These are phyloP conservation scores for Berghia stephanieae DNA, from an alignment of 1,140 invertebrate species.

Conservation along the genomic window DNA sequence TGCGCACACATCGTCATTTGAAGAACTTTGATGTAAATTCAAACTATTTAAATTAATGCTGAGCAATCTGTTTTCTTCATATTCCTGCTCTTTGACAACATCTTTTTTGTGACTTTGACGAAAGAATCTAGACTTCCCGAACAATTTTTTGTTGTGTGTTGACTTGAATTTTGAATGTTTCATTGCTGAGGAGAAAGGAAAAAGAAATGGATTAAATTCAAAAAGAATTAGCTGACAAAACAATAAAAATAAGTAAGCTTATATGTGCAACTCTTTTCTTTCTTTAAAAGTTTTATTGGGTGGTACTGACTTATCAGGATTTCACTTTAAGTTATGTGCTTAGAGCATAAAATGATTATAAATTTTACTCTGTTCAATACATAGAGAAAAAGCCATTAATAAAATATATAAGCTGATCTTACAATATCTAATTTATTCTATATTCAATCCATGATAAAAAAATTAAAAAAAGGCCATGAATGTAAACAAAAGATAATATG, in stretches of 20 bases:
- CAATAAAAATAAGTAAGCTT: background rate
- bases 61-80: background rate
- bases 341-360: too few relatives aligned
- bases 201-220: background rate
- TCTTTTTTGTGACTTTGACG: conserved; percentile 23
- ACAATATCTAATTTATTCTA: too few relatives aligned
- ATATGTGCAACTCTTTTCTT: background rate
- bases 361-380: too few relatives aligned
- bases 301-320: background rate
- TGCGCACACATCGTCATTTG: background rate
- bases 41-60: background rate
- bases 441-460: too few relatives aligned
- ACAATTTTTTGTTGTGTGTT: background rate
- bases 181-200: background rate
- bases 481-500: too few relatives aligned
- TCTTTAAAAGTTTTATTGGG: background rate
- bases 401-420: too few relatives aligned
- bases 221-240: background rate
- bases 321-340: too few relatives aligned
- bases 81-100: too few relatives aligned
- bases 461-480: too few relatives aligned
- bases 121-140: background rate
- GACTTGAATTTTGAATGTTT: conserved; percentile 19
- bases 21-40: background rate
- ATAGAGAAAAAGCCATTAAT: too few relatives aligned